A percentile compares a stretch with the other conserved stretches of the same genome.
Evolutionary conservation across 2,888 invertebrate species (phyloP).

Genomic region (Pelosia muscerda): DNA sequence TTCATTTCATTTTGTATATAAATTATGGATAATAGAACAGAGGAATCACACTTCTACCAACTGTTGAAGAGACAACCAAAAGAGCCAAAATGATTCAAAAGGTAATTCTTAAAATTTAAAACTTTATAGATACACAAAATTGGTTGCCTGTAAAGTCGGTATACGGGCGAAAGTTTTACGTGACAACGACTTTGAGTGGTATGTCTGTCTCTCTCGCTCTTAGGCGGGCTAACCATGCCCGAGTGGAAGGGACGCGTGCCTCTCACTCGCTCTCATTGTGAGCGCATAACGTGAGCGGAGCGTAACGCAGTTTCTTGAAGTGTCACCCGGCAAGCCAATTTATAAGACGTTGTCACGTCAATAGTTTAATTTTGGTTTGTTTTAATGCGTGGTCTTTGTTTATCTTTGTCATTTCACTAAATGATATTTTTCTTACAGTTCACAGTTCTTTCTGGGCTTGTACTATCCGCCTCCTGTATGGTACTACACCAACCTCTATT

Average conservation of each 20-base stretch:
- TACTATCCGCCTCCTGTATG: conserved; percentile 72
- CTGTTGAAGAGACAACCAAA: conserved; percentile 37
- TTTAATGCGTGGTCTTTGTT: not conserved
- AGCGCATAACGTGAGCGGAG: no score
- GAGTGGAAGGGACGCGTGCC: no score
- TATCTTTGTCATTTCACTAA: not conserved
- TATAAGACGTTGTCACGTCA: no score
- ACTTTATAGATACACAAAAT: no score
- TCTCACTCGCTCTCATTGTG: no score
- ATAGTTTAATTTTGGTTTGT: not conserved
- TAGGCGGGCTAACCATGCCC: no score
- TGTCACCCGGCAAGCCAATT: no score
- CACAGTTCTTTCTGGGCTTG: conserved; percentile 59
- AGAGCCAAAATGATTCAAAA: conserved; percentile 63
- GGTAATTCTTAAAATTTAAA: conserved; percentile 50
- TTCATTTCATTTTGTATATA: conserved; percentile 79
- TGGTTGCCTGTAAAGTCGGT: no score
- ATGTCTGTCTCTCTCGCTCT: no score
- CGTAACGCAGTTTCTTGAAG: no score
- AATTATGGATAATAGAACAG: conserved; percentile 62
- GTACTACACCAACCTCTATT: conserved; percentile 66
- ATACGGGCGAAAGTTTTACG: no score
- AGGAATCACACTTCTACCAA: conserved; percentile 63
- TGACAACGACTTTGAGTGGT: no score
- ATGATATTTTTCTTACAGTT: conserved; percentile 50